These are phyloP conservation scores for Bovichtus variegatus DNA, from an alignment of 2,797 vertebrate genomes.

Conservation along the genomic window DNA sequence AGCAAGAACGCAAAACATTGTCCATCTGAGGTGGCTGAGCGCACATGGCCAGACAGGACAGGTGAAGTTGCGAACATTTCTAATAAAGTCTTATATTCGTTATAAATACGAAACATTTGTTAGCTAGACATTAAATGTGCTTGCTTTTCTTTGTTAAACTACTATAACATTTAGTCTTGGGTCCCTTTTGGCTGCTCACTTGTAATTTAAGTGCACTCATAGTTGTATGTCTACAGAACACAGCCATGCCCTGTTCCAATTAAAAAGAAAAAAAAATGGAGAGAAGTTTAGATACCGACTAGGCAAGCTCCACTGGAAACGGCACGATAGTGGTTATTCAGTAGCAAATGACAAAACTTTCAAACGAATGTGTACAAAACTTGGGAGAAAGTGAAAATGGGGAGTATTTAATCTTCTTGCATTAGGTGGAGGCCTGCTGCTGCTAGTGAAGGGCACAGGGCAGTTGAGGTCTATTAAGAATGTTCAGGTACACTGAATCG, in stretches of 20 bases:
- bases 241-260: not conserved
- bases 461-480: not conserved
- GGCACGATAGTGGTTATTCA: not conserved
- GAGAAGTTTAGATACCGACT: not conserved
- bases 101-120: not conserved
- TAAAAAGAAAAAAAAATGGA: not conserved
- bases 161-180: not conserved
- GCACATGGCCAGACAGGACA: not conserved
- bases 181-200: not conserved
- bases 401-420: constrained; percentile 20
- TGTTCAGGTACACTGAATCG: constrained; percentile 46
- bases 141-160: not conserved
- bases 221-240: not conserved
- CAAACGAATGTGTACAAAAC: constrained; percentile 1
- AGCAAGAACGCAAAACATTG: not conserved
- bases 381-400: not conserved
- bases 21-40: not conserved
- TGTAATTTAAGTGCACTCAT: not conserved
- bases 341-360: constrained; percentile 10
- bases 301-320: not conserved
- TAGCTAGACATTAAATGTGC: not conserved
- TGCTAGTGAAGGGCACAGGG: constrained; percentile 7
- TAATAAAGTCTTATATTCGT: not conserved
- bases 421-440: not conserved
- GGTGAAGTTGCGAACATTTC: not conserved